phyloP scores from a whole-genome alignment of 2,797 vertebrate genomes.

The Synaphobranchus kaupii region DNA sequence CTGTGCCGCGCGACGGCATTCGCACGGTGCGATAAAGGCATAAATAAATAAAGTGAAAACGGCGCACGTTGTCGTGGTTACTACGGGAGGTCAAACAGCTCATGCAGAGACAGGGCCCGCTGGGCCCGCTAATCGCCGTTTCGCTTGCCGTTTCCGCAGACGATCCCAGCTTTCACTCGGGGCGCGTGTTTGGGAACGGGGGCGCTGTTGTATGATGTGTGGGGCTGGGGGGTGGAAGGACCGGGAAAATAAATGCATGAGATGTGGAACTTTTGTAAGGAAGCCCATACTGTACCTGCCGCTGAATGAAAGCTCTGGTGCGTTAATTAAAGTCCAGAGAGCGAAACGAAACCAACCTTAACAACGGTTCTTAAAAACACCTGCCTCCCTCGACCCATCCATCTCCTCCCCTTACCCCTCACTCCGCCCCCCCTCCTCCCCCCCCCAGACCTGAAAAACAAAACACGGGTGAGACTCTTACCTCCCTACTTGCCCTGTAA shows the following conservation, averaged over 20 bases:
- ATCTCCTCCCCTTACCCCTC: not conserved
- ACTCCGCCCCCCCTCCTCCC: not conserved
- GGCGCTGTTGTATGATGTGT: not conserved
- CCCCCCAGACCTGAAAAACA: not conserved
- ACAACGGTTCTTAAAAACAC: not conserved
- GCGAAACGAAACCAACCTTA: not conserved
- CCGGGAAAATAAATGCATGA: not conserved
- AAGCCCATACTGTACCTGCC: conserved; percentile 21
- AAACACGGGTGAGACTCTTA: conserved; percentile 50
- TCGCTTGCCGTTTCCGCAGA: not conserved
- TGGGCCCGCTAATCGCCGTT: too few species aligned
- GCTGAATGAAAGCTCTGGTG: conserved; percentile 3
- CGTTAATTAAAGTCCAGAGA: conserved; percentile 17
- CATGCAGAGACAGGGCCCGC: too few species aligned
- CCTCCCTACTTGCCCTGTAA: conserved; percentile 71
- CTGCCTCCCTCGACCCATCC: not conserved
- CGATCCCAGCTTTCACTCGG: not conserved
- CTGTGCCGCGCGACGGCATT: conserved; percentile 29
- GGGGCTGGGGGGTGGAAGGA: not conserved
- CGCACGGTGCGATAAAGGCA: not conserved
- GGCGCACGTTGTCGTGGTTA: not conserved
- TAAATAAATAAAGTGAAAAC: not conserved
- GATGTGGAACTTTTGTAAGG: not conserved
- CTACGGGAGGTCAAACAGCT: too few species aligned
- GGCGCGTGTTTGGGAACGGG: not conserved